A percentile compares a stretch with the other conserved stretches of the same genome.
Conservation (phyloP, 1,140 invertebrate genomes). For the Aphaenogaster ashmeadi region DNA sequence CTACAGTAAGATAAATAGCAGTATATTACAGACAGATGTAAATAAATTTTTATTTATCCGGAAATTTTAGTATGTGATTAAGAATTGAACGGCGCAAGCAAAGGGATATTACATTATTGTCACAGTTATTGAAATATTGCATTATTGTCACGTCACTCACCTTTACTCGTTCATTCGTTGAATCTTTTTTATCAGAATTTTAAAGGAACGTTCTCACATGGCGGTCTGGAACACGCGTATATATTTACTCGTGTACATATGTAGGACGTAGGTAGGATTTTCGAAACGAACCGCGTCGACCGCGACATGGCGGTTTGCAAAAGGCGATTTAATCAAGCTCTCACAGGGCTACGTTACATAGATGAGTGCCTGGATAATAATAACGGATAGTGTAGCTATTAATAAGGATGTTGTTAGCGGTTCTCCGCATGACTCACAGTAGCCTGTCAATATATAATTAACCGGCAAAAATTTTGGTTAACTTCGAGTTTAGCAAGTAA, state of each 20-base stretch:
- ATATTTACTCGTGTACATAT: not conserved
- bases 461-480: not conserved
- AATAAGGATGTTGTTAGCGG: constrained; percentile 27
- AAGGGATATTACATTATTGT: not conserved
- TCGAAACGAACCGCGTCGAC: constrained; percentile 6
- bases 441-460: constrained; percentile 12
- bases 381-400: constrained; percentile 38
- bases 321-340: constrained; percentile 55
- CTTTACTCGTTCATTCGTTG: not conserved
- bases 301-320: constrained; percentile 19
- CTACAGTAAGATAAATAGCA: not conserved
- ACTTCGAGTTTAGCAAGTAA: not conserved
- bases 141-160: no score
- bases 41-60: not conserved
- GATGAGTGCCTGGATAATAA: constrained; percentile 26
- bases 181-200: not conserved
- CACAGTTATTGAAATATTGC: no score
- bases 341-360: constrained; percentile 20
- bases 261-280: not conserved
- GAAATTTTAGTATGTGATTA: not conserved
- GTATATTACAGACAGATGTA: not conserved
- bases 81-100: not conserved
- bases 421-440: not conserved
- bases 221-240: not conserved
- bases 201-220: not conserved